Percentiles rank a stretch among this genome's conserved stretches.
Conservation (phyloP, 1,140 invertebrate species). For the Drosophila simulans region DNA sequence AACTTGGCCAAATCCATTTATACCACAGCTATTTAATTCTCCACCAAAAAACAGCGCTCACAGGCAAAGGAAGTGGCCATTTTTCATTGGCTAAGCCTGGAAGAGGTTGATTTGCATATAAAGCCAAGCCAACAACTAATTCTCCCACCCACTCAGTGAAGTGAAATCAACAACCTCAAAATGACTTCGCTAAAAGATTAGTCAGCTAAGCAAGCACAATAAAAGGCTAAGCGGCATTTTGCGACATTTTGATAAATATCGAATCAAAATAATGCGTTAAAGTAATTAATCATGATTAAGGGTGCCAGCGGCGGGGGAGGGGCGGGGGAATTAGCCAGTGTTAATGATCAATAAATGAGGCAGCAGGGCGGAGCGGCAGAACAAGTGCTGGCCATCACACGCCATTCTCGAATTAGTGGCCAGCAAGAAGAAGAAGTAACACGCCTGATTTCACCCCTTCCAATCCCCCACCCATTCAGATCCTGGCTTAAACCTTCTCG, state of each 20-base stretch:
- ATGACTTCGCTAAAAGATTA: conserved; percentile 52
- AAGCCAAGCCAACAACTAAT: conserved; percentile 29
- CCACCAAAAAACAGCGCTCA: background rate
- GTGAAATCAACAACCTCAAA: conserved; percentile 25
- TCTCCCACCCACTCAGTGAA: conserved; percentile 10
- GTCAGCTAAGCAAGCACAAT: conserved; percentile 79
- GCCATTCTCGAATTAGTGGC: conserved; percentile 75
- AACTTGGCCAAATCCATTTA: background rate
- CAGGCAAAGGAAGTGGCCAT: conserved; percentile 47
- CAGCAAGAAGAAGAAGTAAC: background rate
- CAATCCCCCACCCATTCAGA: conserved; percentile 27
- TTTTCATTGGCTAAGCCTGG: conserved; percentile 52
- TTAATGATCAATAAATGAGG: conserved; percentile 74
- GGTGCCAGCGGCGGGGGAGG: conserved; percentile 6
- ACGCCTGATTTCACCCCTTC: background rate
- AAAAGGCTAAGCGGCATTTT: conserved; percentile 73
- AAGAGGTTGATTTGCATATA: conserved; percentile 55
- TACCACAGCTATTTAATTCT: background rate
- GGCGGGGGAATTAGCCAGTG: conserved; percentile 48
- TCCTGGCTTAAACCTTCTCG: conserved; percentile 48
- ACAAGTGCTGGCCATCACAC: conserved; percentile 76
- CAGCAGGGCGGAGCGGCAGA: conserved; percentile 41
- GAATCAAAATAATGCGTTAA: conserved; percentile 82
- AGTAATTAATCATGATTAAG: conserved; percentile 82
- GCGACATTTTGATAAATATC: conserved; percentile 82